Base-by-base conservation (phyloP, 2,888 invertebrate species). In the Apomyelois bistriatella region DNA sequence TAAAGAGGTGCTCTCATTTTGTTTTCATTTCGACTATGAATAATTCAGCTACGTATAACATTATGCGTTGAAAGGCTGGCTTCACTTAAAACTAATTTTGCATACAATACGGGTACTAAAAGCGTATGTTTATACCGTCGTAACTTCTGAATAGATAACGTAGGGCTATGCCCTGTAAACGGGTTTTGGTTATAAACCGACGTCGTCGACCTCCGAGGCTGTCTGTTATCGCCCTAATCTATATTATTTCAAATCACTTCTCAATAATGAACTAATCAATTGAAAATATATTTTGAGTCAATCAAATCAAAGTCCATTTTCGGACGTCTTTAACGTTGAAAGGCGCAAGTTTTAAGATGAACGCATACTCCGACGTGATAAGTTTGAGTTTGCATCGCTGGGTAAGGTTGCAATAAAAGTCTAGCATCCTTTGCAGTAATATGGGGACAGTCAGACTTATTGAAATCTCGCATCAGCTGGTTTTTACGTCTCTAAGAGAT, bases 391-490 rank as follows among this genome's bases (percentile, higher is more conserved):
- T 54, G 13, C 43, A 16, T 46, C 32, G 35, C n/a, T 7, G 37
- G 37, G 37, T 15, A 16, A 13, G 5, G 32, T 55, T 60, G 54
- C 58, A 60, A 60, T 60, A 58, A 57, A 58, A 60, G 37, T 58
- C 55, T 15, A 57, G 57, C 60, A 60, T 53, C 56, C 49, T 55
- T 51, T 52, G 57, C 56, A 56, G 56, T 55, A 57, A 53, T 57
- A 55, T 48, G 43, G 50, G 52, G 37, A 46, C 56, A 43, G 56
- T 52, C 58, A 48, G 58, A 57, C 54, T 58, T 60, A 60, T 60
- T 60, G 60, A 57, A 58, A 53, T 52, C 53, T 50, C 48, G 60
- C 41, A 53, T 60, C 57, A 60, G 57, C 54, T 52, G 52, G n/a
- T 56, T 37, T 37, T 37, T 12, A 12, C 5, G 37, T 12, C 10